Evolutionary conservation across 1,140 invertebrate genomes (phyloP), one percentile per base, ranked within the genome.

Genomic region (Metaphire vulgaris): DNA sequence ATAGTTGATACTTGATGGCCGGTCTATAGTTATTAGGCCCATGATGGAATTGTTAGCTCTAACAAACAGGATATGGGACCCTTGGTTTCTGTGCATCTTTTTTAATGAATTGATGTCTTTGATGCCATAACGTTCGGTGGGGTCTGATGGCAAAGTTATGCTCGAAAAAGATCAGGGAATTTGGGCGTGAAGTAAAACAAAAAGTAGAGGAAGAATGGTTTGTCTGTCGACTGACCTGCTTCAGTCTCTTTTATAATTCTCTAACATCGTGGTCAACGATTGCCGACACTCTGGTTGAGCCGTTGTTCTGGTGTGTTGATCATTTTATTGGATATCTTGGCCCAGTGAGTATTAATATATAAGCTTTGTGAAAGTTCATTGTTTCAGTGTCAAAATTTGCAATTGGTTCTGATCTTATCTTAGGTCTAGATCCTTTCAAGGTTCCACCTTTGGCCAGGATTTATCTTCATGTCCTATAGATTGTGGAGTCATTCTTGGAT

Each of bases 251-350:
- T 77, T 84, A 83, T 79, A 86, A 86, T 76, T 80, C 82, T 31
- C 83, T 84, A 68, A 82, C 80, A 26, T 80, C 83, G 2, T 81
- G 75, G 32, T 80, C 77, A 31, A 76, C 81, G 87, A 87, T 89
- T n/a, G 89, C 92, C 32, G 95, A 97, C 88, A 91, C 92, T 56
- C 86, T 91, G 78, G 88, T 97, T 83, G 94, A 96, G 85, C 96
- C 96, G n/a, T 89, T 97, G 81, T 94, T 96, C 88, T 96, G 93
- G 92, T 90, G 96, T 86, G 94, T 97, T 16, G 94, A 97, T 82
- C 93, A 95, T 72, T 96, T 95, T 84, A 92, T 93, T 0, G 90
- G 90, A 81, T 90, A 89, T 81, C 87, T 97, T 75, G 95, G 95
- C 83, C 92, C 92, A 83, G 93, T 96, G 90, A 90, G 89, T 89